Base-by-base conservation (phyloP, 2,888 invertebrate genomes). In the Lypha dubia region DNA sequence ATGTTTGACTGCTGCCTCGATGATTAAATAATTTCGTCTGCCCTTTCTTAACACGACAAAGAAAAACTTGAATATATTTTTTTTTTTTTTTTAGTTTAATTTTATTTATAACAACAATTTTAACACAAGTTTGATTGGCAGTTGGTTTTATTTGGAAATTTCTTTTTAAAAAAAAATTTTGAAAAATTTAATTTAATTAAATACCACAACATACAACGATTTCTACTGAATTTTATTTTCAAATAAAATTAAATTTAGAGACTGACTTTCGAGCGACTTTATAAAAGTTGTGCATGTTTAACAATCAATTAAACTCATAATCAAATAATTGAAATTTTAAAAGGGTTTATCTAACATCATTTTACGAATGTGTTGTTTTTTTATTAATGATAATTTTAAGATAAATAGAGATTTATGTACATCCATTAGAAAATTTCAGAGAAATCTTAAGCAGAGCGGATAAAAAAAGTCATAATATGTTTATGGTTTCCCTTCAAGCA, bases 71-170 rank as follows among this genome's bases (percentile, higher is more conserved):
- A n/a, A n/a, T n/a, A n/a, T n/a, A n/a, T n/a, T n/a, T n/a, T n/a
- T n/a, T n/a, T n/a, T n/a, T n/a, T n/a, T 68, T 79, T 79, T 67
- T 9, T 38, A 76, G 38, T 73, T 74, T 65, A 68, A 81, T 74
- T 81, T 70, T 51, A 63, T 75, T 60, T 56, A 49, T 20, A 22
- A 84, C n/a, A 68, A 67, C n/a, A n/a, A 73, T 70, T 81, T 81
- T 35, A 77, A 63, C 77, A 63, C 84, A 77, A 77, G 32, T 77
- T 44, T 81, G 81, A 84, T 70, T 81, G 84, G 60, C 77, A 74
- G 77, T 65, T 53, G 41, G 22, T 49, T 73, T 56, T 4, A 3
- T 15, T 60, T 67, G 20, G 15, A 32, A 38, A 38, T 60, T 53
- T 70, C 35, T 15, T 3, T 24, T 20, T 0, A 71, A 65, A 32